Evolutionary conservation across 2,113 vertebrate species (phyloP), one percentile per base, ranked within the genome.

Genomic region (Prolemur simus): DNA sequence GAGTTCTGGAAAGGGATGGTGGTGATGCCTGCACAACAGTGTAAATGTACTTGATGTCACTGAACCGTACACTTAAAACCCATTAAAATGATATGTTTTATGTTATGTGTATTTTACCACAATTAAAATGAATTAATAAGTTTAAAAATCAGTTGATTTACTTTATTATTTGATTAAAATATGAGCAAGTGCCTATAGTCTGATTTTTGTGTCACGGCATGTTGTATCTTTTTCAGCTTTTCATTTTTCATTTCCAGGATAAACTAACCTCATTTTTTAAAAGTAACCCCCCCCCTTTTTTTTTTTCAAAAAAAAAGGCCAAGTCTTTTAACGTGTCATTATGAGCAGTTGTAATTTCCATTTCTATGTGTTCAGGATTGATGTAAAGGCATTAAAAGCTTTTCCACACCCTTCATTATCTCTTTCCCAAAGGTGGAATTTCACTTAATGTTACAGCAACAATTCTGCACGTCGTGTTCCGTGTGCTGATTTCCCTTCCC

Each of bases 381-480:
- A 82, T 18, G 37, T 73, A 84, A 93, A 88, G 69, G 39, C 34
- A 23, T 91, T 76, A 14, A 96, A 84, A 83, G 34, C 76, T 63
- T 83, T 60, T 71, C 68, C 23, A 1, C 34, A 45, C 17, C 27
- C 74, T 78, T 97, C 69, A 32, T 91, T 32, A 49, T 47, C 83
- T 58, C 37, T 77, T 93, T 74, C 77, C 90, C 87, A 91, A 83
- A 74, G 87, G 77, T 80, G 77, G 88, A 60, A 88, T 89, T 49
- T 64, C 87, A 83, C 86, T 66, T 87, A 60, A 90, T 4, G 21
- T 74, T 54, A 74, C 18, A 52, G 32, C 34, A 52, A 66, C 20
- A 15, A 10, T 85, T 80, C 49, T 17, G 21, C 56, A 63, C 39
- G 83, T 34, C 8, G 42, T 8, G 56, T 68, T 23, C 83, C 64